These are phyloP conservation scores for Heteromyza rotundicornis DNA, from an alignment of 2,888 invertebrate species.

Conservation along the genomic window DNA sequence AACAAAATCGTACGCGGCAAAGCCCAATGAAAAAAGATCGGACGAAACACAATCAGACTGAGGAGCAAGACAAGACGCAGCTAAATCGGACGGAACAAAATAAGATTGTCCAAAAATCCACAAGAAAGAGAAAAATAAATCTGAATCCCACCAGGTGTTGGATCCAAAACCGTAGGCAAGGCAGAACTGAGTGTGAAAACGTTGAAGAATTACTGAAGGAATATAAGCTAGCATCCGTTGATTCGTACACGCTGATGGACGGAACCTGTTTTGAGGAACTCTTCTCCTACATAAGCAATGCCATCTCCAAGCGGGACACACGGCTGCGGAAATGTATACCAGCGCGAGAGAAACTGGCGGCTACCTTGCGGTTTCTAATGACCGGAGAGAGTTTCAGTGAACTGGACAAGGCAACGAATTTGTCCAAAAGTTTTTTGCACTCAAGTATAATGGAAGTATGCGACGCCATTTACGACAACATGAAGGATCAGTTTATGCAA, in stretches of 20 bases:
- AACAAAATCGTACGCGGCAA: too few relatives aligned
- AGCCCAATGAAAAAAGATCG: too few relatives aligned
- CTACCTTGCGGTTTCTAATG: conserved; percentile 5
- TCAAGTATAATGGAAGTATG: conserved; percentile 8
- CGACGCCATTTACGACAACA: background rate
- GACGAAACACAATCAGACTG: too few relatives aligned
- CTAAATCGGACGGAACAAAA: too few relatives aligned
- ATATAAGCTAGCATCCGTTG: background rate
- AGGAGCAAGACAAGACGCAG: too few relatives aligned
- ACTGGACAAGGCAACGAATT: background rate
- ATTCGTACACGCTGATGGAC: background rate
- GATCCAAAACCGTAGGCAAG: background rate
- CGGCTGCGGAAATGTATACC: conserved; percentile 7
- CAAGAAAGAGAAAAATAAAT: too few relatives aligned
- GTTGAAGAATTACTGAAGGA: background rate
- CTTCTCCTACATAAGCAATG: background rate
- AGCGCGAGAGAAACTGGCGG: conserved; percentile 11
- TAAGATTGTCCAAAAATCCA: too few relatives aligned
- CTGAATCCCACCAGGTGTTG: too few relatives aligned
- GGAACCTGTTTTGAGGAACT: background rate
- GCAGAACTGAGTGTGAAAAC: background rate
- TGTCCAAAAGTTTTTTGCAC: conserved; percentile 8
- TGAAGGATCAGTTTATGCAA: too few relatives aligned
- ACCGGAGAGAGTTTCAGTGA: conserved; percentile 10
- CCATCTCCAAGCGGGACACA: background rate